These are phyloP conservation scores for Sicus ferrugineus DNA, from an alignment of 2,888 invertebrate genomes.

Conservation along the genomic window DNA sequence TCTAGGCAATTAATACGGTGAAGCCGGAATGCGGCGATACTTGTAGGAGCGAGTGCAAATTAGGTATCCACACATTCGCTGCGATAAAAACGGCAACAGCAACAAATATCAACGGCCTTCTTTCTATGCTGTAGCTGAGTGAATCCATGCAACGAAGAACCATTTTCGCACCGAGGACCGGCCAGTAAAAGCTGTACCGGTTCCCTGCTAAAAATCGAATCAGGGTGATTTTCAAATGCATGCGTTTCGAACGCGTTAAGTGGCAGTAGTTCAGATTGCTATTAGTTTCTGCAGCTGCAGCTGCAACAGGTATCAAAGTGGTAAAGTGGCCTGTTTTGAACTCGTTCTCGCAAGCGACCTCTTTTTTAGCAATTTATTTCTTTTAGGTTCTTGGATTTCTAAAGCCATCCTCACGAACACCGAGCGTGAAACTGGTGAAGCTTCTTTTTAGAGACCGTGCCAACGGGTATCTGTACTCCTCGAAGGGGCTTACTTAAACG, in stretches of 20 bases:
- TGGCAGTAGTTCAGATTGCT: neutral
- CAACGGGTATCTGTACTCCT: neutral
- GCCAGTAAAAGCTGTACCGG: constrained; percentile 45
- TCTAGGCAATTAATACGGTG: too few relatives aligned
- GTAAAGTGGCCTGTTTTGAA: too few relatives aligned
- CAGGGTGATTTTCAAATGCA: constrained; percentile 46
- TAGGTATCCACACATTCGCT: neutral
- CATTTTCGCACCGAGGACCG: neutral
- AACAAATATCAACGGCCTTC: neutral
- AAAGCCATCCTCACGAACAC: too few relatives aligned
- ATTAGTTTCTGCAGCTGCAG: neutral
- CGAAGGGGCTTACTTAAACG: neutral
- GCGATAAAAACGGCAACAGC: neutral
- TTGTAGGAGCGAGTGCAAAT: neutral
- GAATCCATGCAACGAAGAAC: neutral
- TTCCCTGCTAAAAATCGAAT: constrained; percentile 50
- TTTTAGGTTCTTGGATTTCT: too few relatives aligned
- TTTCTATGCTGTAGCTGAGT: neutral
- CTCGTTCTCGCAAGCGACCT: too few relatives aligned
- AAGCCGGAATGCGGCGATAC: neutral
- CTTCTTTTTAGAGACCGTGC: too few relatives aligned
- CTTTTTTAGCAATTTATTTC: too few relatives aligned
- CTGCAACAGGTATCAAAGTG: too few relatives aligned
- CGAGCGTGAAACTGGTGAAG: too few relatives aligned
- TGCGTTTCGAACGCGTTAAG: neutral